Percentiles rank a stretch among this genome's conserved stretches.
phyloP scores from a whole-genome alignment of 2,113 vertebrate genomes.

The Lepus europaeus region DNA sequence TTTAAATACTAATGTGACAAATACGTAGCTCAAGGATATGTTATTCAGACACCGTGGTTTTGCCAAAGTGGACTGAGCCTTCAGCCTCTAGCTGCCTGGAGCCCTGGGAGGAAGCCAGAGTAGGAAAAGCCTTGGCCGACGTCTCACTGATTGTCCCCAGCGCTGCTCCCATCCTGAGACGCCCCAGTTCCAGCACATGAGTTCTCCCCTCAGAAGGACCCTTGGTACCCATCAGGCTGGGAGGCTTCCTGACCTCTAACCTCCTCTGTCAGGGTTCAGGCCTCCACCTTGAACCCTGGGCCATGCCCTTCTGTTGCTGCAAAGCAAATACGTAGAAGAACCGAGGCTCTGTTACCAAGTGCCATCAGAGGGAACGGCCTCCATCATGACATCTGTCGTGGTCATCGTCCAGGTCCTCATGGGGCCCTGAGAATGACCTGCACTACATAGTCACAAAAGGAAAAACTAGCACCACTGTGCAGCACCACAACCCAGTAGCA shows the following conservation, averaged over 20 bases:
- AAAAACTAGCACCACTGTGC: too few species aligned
- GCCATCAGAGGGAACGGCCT: not conserved
- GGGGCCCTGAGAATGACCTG: not conserved
- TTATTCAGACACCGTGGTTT: not conserved
- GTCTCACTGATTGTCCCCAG: accelerated
- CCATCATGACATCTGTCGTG: not conserved
- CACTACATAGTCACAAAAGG: not conserved
- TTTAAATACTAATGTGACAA: not conserved
- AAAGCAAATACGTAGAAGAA: not conserved
- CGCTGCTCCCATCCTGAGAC: too few species aligned
- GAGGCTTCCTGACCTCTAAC: not conserved
- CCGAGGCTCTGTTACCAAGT: not conserved
- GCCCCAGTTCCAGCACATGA: not conserved
- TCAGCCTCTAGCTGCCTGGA: not conserved
- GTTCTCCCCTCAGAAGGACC: not conserved
- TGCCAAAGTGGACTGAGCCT: not conserved
- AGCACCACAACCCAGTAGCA: not conserved
- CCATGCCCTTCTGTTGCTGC: not conserved
- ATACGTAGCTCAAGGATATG: not conserved
- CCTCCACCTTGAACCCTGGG: too few species aligned
- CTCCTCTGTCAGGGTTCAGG: not conserved
- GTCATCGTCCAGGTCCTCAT: too few species aligned
- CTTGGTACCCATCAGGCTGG: accelerated
- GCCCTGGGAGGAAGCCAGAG: not conserved
- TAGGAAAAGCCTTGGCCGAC: not conserved